Percentiles rank a stretch among this genome's conserved stretches.
phyloP scores from a whole-genome alignment of 2,797 vertebrate genomes.

The Dermochelys coriacea region DNA sequence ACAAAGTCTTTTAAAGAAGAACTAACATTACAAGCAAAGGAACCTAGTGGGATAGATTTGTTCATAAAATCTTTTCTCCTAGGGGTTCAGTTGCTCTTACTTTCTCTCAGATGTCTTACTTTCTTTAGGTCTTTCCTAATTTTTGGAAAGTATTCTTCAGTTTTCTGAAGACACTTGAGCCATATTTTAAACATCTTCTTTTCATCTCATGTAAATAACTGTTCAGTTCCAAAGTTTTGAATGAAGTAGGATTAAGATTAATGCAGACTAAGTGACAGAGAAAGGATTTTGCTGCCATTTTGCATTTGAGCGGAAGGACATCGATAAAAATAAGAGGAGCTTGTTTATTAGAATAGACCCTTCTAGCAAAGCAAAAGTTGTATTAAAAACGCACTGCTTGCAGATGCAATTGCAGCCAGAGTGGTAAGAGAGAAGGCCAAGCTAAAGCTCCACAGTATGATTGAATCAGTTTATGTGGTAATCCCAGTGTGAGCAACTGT shows the following conservation, averaged over 20 bases:
- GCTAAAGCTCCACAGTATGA: neutral
- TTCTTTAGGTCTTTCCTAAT: neutral
- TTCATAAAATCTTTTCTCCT: neutral
- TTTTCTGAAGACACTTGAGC: neutral
- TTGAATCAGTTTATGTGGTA: slow-evolving; percentile 71
- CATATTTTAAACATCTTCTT: neutral
- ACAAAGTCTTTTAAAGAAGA: neutral
- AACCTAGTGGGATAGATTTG: rapidly evolving
- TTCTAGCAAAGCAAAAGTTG: slow-evolving; percentile 43
- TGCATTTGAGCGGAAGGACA: neutral
- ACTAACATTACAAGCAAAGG: neutral
- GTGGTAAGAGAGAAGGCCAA: slow-evolving; percentile 69
- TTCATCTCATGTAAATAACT: neutral
- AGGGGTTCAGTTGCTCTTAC: rapidly evolving
- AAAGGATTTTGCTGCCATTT: rapidly evolving
- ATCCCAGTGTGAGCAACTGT: slow-evolving; percentile 81
- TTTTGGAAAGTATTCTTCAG: neutral
- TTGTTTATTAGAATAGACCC: neutral
- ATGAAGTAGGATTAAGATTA: neutral
- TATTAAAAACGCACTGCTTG: slow-evolving; percentile 37
- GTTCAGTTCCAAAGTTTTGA: neutral
- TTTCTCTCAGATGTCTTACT: neutral
- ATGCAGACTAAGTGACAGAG: rapidly evolving
- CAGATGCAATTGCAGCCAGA: slow-evolving; percentile 48
- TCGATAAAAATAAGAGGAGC: neutral